Percentiles rank a stretch among this genome's conserved stretches.
Evolutionary conservation across 2,797 vertebrate species (phyloP).

Genomic region (Myiotriccus ornatus): DNA sequence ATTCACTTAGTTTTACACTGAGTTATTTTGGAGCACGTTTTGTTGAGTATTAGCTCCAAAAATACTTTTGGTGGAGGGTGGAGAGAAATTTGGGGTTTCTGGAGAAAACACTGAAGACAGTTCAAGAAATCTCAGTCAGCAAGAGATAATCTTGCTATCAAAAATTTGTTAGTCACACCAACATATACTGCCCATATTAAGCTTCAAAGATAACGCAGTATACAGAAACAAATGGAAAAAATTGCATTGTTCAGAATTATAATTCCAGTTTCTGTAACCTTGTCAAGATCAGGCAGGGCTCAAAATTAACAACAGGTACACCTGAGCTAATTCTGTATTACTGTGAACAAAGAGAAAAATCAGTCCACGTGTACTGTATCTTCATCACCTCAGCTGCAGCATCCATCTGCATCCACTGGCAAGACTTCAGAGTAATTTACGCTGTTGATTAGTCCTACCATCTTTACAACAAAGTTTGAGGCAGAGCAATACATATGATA

Average conservation of each 20-base stretch:
- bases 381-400: conserved; percentile 27
- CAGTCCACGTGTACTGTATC: background rate
- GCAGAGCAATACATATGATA: background rate
- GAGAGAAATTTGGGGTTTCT: background rate
- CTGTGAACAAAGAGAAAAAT: conserved; percentile 15
- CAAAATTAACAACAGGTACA: background rate
- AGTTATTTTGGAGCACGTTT: background rate
- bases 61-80: background rate
- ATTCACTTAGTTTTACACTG: background rate
- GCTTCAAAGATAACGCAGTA: background rate
- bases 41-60: background rate
- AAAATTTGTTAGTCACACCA: background rate
- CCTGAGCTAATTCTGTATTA: background rate
- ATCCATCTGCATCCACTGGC: conserved; percentile 22
- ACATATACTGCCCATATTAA: background rate
- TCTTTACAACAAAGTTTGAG: background rate
- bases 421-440: conserved; percentile 1
- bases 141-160: background rate
- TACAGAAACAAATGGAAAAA: background rate
- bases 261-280: background rate
- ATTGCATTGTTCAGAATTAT: background rate
- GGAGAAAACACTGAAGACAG: background rate
- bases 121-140: background rate
- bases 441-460: background rate
- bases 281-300: background rate